Conservation (phyloP, 2,888 invertebrate species). For the Drosophila kokeensis region DNA sequence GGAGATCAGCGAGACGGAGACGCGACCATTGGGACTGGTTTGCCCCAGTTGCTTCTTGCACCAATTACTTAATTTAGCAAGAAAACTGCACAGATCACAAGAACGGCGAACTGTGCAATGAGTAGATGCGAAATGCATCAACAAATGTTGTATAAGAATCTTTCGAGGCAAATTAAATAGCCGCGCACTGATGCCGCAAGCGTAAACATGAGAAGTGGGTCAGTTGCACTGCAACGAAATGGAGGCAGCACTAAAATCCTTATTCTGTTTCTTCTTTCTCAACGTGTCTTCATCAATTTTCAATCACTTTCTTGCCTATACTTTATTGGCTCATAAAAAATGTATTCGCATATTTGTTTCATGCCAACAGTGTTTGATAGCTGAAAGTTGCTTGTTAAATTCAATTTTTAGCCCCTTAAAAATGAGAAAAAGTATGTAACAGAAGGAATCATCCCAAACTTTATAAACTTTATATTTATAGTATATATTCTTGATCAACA, state of each 20-base stretch:
- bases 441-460: not conserved
- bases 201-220: slow-evolving; percentile 53
- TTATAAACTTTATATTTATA: not conserved
- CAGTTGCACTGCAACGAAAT: slow-evolving; percentile 36
- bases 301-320: not conserved
- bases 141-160: slow-evolving; percentile 69
- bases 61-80: slow-evolving; percentile 79
- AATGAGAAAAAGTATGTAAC: not conserved
- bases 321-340: not conserved
- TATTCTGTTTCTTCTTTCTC: not conserved
- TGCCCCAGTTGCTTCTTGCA: slow-evolving; percentile 57
- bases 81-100: slow-evolving; percentile 60
- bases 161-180: slow-evolving; percentile 11
- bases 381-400: not conserved
- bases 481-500: not conserved
- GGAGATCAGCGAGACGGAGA: not conserved
- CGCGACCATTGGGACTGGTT: slow-evolving; percentile 17
- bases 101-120: slow-evolving; percentile 19
- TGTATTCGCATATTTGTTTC: accelerated
- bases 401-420: not conserved
- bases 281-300: not conserved
- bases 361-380: not conserved
- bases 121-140: slow-evolving; percentile 49
- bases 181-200: slow-evolving; percentile 34
- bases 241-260: not conserved